Evolutionary conservation across 2,113 vertebrate species (phyloP), one percentile per base, ranked within the genome.

Genomic region (Phalacrocorax brasilianus): DNA sequence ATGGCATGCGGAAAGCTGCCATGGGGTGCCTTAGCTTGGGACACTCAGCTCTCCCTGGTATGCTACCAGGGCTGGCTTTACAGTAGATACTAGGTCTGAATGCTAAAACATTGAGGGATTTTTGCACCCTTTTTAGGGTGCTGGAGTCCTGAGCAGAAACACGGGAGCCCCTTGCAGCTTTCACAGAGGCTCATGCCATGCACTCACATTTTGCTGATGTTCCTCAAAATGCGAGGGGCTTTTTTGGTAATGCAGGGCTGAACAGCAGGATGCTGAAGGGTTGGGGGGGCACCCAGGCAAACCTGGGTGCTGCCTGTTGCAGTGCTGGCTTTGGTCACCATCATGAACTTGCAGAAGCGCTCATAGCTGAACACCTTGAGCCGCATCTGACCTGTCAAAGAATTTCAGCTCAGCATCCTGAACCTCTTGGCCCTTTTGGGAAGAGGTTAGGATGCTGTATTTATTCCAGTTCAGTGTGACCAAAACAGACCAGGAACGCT

Each of bases 281-380:
- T 38, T 76, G n/a, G n/a, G 58, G 40, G 32, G 12, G 52, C 62
- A 52, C 11, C 58, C 6, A 4, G 52, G 14, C 21, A 33, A 45
- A 86, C 26, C 52, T 71, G 78, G 12, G 24, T 22, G 33, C 50
- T 70, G 65, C 40, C 18, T 56, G 23, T 33, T 56, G 74, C 20
- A 30, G 11, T 2, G 0, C 8, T 88, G 80, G 10, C 28, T 73
- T 76, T 2, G 1, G 55, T 20, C 26, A 14, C 63, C 2, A 0
- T 5, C 0, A 0, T 21, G 56, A 35, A 45, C 19, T 16, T 11
- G 6, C 28, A 45, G 59, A 73, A 85, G 35, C 33, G 8, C 35
- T 89, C 3, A 0, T 20, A 58, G 55, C n/a, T 71, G 55, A 50
- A 11, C 6, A 4, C 49, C 63, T 49, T 1, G 1, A 63, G 20